A percentile compares a stretch with the other conserved stretches of the same genome.
phyloP scores from a whole-genome alignment of 2,113 vertebrate species.

The Maccullochella peelii region DNA sequence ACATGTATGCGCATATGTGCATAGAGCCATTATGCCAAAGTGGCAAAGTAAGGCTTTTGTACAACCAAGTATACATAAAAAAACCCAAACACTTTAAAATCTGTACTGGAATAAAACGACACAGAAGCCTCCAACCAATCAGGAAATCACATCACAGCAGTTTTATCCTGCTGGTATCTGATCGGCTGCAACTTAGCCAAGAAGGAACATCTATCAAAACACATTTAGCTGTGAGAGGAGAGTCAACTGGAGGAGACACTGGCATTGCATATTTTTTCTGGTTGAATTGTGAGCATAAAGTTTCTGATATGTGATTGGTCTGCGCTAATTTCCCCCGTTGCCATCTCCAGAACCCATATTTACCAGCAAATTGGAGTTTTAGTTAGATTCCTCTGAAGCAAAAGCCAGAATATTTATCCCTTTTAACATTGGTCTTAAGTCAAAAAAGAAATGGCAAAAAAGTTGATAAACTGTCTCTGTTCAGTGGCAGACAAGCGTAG shows the following conservation, averaged over 20 bases:
- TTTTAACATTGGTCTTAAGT: background rate
- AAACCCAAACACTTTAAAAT: constrained; percentile 4
- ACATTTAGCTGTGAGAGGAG: background rate
- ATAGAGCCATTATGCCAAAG: constrained; percentile 14
- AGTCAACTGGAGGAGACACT: background rate
- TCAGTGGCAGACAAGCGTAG: background rate
- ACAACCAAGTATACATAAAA: constrained; percentile 40
- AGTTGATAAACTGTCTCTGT: background rate
- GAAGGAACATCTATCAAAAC: constrained; percentile 4
- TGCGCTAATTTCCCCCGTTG: background rate
- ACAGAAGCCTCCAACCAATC: constrained; percentile 29
- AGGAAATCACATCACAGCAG: constrained; percentile 26
- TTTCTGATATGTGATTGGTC: background rate
- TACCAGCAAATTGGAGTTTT: background rate
- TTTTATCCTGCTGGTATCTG: constrained; percentile 27
- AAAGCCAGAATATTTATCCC: background rate
- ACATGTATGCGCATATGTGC: constrained; percentile 20
- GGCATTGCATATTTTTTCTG: background rate
- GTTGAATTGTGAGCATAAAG: background rate
- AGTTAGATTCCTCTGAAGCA: background rate
- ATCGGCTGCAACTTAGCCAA: background rate
- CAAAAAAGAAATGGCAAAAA: background rate
- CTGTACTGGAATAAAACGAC: background rate
- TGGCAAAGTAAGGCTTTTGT: constrained; percentile 21
- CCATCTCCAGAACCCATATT: background rate